These are phyloP conservation scores for Nothoprocta pentlandii DNA, from an alignment of 2,113 vertebrate species.

Conservation along the genomic window DNA sequence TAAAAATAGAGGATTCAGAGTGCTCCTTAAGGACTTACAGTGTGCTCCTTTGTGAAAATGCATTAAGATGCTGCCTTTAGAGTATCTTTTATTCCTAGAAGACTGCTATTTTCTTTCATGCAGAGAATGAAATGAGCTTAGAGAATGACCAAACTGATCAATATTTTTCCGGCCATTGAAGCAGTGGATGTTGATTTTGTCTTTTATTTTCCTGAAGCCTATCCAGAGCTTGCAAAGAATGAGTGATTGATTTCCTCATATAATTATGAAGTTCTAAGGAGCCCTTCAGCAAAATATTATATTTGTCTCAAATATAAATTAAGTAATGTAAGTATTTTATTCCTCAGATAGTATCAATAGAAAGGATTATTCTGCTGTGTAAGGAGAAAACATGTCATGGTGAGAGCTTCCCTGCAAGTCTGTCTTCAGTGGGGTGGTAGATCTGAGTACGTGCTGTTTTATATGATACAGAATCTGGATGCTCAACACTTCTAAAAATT, in stretches of 20 bases:
- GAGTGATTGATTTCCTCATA: not conserved
- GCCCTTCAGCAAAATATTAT: not conserved
- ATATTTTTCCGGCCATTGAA: constrained; percentile 48
- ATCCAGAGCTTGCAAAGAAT: not conserved
- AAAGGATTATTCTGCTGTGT: not conserved
- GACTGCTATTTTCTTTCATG: constrained; percentile 47
- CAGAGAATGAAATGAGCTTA: constrained; percentile 47
- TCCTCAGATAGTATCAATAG: not conserved
- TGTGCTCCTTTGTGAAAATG: not conserved
- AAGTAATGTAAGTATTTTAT: not conserved
- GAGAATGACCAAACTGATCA: constrained; percentile 48
- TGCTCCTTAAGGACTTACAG: constrained; percentile 17
- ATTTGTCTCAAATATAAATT: not conserved
- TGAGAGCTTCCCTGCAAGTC: not conserved
- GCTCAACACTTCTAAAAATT: not conserved
- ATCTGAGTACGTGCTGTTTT: not conserved
- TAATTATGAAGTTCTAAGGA: not conserved
- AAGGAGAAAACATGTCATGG: not conserved
- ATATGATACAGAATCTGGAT: not conserved
- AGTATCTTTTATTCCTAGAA: constrained; percentile 46
- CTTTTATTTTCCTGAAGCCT: constrained; percentile 25
- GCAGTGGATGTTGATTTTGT: constrained; percentile 44
- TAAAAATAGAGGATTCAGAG: constrained; percentile 21
- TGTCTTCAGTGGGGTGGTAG: not conserved
- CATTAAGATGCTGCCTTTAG: constrained; percentile 41